Evolutionary conservation across 2,113 vertebrate species (phyloP).

Genomic region (Ctenomys sociabilis): DNA sequence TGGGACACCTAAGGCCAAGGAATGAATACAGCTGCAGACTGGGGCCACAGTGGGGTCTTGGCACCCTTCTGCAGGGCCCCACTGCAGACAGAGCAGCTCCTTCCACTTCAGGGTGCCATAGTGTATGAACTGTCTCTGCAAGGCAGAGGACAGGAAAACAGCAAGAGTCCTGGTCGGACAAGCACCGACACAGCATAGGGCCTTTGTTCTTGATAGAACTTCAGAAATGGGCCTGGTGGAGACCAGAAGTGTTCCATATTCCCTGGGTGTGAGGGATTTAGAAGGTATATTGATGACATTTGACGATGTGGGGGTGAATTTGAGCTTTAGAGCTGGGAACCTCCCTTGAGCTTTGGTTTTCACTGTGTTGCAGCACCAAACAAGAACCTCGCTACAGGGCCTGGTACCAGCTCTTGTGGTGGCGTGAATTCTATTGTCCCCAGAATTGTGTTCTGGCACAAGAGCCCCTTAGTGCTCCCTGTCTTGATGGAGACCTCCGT

Average conservation of each 20-base stretch:
- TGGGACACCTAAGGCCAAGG: neutral
- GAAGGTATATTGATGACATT: neutral
- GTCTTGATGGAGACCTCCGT: no score
- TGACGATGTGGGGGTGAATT: neutral
- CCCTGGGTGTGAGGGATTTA: neutral
- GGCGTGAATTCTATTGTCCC: neutral
- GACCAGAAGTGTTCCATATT: neutral
- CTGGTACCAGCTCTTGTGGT: neutral
- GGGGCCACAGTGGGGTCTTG: neutral
- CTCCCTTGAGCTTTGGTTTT: neutral
- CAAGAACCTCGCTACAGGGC: neutral
- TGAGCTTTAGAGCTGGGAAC: neutral
- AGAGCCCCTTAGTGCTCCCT: neutral
- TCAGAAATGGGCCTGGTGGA: neutral
- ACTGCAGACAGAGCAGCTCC: neutral
- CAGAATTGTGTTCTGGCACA: rapidly evolving
- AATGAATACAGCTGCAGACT: no score
- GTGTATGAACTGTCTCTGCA: neutral
- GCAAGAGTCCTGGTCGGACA: neutral
- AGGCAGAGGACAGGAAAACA: neutral
- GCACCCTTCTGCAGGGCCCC: neutral
- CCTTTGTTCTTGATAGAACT: neutral
- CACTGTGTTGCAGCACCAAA: neutral
- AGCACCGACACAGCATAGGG: neutral
- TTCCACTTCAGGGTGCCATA: neutral